phyloP scores from a whole-genome alignment of 2,797 vertebrate genomes.

The Galago senegalensis region DNA sequence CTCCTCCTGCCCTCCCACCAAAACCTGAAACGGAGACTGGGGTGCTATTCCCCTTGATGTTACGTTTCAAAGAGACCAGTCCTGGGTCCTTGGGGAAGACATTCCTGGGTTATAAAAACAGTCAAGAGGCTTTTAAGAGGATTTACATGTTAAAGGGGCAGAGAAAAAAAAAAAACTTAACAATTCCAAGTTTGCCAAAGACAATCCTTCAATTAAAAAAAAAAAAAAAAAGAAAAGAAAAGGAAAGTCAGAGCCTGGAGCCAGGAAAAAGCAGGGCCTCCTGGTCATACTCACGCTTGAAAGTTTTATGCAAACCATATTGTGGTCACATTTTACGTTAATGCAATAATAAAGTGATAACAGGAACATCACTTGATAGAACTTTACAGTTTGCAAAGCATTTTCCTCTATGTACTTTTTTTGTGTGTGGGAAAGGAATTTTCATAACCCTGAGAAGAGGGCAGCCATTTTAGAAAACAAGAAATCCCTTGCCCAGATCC shows the following conservation, averaged over 20 bases:
- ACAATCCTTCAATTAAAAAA: not conserved
- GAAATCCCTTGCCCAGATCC: too few relatives aligned
- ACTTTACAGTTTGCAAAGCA: not conserved
- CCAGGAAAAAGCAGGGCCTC: not conserved
- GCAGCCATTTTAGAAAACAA: too few relatives aligned
- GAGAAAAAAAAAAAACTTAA: not conserved
- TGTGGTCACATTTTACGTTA: conserved; percentile 6
- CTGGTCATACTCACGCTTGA: not conserved
- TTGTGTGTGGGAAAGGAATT: not conserved
- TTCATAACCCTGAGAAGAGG: too few relatives aligned
- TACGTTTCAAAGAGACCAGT: conserved; percentile 33
- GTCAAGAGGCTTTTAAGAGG: not conserved
- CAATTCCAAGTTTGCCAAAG: conserved; percentile 19
- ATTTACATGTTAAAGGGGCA: conserved; percentile 61
- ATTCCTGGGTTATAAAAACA: not conserved
- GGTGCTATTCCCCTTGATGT: not conserved
- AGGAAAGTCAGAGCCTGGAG: not conserved
- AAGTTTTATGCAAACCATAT: not conserved
- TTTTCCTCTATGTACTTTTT: not conserved
- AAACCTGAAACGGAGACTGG: not conserved
- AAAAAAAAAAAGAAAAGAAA: not conserved
- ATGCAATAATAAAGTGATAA: conserved; percentile 29
- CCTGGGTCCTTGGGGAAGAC: not conserved
- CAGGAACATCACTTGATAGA: not conserved
- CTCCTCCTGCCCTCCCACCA: not conserved